A percentile compares a stretch with the other conserved stretches of the same genome.
phyloP scores from a whole-genome alignment of 2,113 vertebrate genomes.

The Alectura lathami region DNA sequence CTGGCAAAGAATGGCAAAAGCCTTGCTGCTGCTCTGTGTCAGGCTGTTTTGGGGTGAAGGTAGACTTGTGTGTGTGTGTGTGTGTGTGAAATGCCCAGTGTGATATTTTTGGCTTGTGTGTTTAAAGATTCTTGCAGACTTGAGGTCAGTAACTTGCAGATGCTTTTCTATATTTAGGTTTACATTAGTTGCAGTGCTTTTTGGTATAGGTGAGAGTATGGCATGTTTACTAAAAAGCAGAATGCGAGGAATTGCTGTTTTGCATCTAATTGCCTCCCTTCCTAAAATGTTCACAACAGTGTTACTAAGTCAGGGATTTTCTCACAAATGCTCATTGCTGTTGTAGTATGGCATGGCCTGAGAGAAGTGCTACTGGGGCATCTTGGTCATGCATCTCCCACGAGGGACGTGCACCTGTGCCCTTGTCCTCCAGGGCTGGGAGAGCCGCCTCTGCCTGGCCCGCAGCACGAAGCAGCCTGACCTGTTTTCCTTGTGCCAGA shows the following conservation, averaged over 20 bases:
- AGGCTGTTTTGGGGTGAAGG: no score
- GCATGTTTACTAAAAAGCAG: not conserved
- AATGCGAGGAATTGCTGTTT: not conserved
- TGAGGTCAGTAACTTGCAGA: not conserved
- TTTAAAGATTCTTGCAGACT: not conserved
- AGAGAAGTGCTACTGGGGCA: no score
- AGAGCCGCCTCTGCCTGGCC: not conserved
- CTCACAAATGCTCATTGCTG: not conserved
- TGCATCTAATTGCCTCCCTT: constrained; percentile 4
- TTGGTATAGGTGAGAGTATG: not conserved
- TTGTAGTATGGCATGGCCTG: not conserved
- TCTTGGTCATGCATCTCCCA: not conserved
- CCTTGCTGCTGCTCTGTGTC: not conserved
- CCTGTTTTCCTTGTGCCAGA: not conserved
- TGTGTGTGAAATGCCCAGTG: not conserved
- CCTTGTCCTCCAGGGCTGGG: not conserved
- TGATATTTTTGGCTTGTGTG: fast-evolving
- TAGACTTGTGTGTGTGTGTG: no score
- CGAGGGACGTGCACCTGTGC: not conserved
- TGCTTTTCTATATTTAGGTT: not conserved
- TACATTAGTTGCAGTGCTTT: not conserved
- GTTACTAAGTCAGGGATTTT: not conserved
- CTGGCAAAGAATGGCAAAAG: constrained; percentile 15
- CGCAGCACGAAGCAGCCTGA: not conserved
- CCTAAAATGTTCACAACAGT: not conserved